Conservation (phyloP, 2,113 vertebrate genomes). For the Baryphthengus martii region DNA sequence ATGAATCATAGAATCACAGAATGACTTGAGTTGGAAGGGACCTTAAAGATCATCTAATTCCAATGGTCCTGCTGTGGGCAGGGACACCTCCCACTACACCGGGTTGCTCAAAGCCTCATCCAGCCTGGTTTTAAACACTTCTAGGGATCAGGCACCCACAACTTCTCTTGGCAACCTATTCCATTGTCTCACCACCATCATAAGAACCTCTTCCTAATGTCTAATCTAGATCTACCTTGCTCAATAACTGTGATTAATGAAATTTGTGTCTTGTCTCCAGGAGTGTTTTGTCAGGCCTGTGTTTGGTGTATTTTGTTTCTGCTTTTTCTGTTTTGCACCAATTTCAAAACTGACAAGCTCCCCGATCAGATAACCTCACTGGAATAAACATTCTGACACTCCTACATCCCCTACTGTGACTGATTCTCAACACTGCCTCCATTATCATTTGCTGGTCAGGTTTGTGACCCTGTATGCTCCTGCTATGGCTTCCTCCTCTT, state of each 20-base stretch:
- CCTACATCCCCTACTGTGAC: accelerated
- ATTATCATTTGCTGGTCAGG: accelerated
- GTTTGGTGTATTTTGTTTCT: background rate
- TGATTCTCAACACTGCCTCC: background rate
- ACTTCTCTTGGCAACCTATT: too few relatives aligned
- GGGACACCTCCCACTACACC: too few relatives aligned
- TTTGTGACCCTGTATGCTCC: background rate
- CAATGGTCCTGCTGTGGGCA: too few relatives aligned
- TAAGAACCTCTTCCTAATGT: too few relatives aligned
- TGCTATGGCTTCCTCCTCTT: background rate
- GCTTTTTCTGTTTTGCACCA: background rate
- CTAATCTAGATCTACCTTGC: too few relatives aligned
- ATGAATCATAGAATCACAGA: too few relatives aligned
- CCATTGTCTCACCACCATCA: too few relatives aligned
- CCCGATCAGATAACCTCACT: background rate
- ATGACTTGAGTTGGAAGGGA: too few relatives aligned
- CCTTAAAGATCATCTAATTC: too few relatives aligned
- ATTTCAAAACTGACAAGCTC: background rate
- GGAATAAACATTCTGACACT: background rate
- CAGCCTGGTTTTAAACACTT: too few relatives aligned
- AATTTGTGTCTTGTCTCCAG: background rate
- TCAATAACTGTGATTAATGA: background rate
- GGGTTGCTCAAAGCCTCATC: too few relatives aligned
- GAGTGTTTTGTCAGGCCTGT: background rate
- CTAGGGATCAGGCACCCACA: too few relatives aligned